Base-by-base conservation (phyloP, 2,888 invertebrate species). In the Chymomyza caudatula region DNA sequence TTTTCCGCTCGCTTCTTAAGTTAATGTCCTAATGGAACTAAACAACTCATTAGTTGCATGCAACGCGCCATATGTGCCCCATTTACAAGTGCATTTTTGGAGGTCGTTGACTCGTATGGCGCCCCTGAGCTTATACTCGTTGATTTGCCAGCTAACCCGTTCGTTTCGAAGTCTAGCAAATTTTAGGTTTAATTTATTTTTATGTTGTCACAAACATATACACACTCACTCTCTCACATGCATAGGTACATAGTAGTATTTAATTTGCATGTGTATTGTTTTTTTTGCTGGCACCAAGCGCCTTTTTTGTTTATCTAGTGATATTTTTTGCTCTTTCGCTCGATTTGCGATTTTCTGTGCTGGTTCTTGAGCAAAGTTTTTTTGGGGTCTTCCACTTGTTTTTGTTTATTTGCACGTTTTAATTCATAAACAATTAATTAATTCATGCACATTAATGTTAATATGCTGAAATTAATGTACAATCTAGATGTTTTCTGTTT, bases 391-490 rank as follows among this genome's bases (percentile, higher is more conserved):
- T 73, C 85, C 77, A 61, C 68, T 77, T 79, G 68, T 65, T 67
- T 64, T 71, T 67, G 68, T 72, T 74, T 78, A 52, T 70, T 76
- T 76, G 77, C 84, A 83, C 78, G 77, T 86, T 85, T 67, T 87
- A 86, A 86, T 86, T 87, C 80, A 84, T 85, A 83, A 87, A 83
- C 86, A 87, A 73, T 82, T 86, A 86, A 85, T 82, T 82, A 82
- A 82, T 82, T 82, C 82, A 82, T 82, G 86, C 82, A 85, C 53
- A 76, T 69, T 82, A 67, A 79, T 82, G 86, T 82, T 86, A 82
- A 86, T 74, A 56, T 82, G 77, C 85, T 68, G 65, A 82, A 82
- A 86, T 81, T 69, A 66, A 72, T 85, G 82, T 86, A 85, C 77
- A 69, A 56, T 29, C 54, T 53, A 63, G 68, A 15, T 47, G 47